Evolutionary conservation across 64 coral and sea anemone genomes (phyloP), one percentile per base, ranked within the genome.

Genomic region (Pocillopora verrucosa): DNA sequence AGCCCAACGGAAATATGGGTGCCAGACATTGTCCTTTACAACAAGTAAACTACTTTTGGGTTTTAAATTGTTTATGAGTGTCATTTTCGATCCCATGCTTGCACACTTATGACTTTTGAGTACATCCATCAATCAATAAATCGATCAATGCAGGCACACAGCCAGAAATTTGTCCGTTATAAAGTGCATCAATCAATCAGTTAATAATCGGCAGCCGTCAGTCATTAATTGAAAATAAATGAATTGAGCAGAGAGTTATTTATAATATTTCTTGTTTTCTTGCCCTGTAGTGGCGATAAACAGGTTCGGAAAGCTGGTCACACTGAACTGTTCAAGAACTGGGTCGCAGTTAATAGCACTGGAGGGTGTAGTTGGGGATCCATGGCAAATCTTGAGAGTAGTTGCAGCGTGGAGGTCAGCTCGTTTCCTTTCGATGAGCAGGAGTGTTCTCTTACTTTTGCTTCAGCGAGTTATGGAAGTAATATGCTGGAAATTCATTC

Each of bases 261-360:
- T 12, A 34, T 34, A 10, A 16, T 16, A 1, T 12, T 9, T 2
- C 2, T 58, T 56, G 20, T 41, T 14, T 76, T 45, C 5, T 25
- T 26, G 11, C 38, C 61, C 60, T 80, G 30, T 80, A 92, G 94
- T 68, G 90, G 86, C 0, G 90, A 95, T 34, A 81, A 89, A 13
- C 58, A 84, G 25, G 70, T 80, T 34, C 56, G 60, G 11, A 86
- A 89, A 62, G 77, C 94, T 24, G 94, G 94, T 11, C 83, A 87
- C 20, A 86, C 78, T 14, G 87, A 95, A 76, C 78, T 92, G 51
- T 95, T 89, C 63, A 95, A 95, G 89, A 95, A 80, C 9, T 88
- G 83, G 56, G 74, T 86, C 3, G 67, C 86, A 11, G 74, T 95
- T 0, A 34, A 95, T 65, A 95, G 80, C 34, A 89, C 38, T 59